phyloP scores from a whole-genome alignment of 2,888 invertebrate species.

The Brachynemurus nebulosus region DNA sequence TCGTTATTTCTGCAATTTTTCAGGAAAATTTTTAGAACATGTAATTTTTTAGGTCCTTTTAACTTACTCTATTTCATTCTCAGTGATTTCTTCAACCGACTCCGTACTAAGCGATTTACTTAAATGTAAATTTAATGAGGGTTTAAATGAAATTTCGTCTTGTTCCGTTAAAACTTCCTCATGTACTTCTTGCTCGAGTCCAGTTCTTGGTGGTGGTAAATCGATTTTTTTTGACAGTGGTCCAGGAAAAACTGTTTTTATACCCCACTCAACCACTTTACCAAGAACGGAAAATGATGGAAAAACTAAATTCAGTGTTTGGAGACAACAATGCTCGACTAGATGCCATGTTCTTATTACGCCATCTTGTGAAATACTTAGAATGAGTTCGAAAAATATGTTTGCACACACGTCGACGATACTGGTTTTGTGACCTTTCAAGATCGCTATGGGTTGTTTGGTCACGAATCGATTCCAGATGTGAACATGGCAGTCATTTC shows the following conservation, averaged over 20 bases:
- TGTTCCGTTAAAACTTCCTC: conserved; percentile 23
- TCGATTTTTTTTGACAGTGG: conserved; percentile 26
- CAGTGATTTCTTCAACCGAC: too few species aligned
- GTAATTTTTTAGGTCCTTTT: too few species aligned
- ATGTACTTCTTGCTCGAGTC: neutral
- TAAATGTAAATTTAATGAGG: neutral
- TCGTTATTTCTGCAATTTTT: too few species aligned
- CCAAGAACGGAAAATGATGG: conserved; percentile 42
- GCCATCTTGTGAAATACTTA: conserved; percentile 41
- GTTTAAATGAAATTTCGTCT: conserved; percentile 24
- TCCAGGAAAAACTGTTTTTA: conserved; percentile 39
- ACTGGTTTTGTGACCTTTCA: conserved; percentile 28
- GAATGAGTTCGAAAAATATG: conserved; percentile 32
- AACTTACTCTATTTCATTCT: too few species aligned
- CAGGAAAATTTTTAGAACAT: too few species aligned
- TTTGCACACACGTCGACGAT: conserved; percentile 40
- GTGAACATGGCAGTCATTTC: conserved; percentile 37
- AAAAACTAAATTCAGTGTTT: conserved; percentile 39
- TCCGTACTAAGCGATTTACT: too few species aligned
- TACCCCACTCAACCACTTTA: conserved; percentile 42
- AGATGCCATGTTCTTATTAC: conserved; percentile 47
- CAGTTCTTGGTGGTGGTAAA: neutral
- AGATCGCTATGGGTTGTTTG: conserved; percentile 27
- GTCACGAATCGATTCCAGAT: conserved; percentile 40
- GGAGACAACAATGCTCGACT: conserved; percentile 40